Evolutionary conservation across 2,113 vertebrate species (phyloP).

Genomic region (Ceuthmochares aereus): DNA sequence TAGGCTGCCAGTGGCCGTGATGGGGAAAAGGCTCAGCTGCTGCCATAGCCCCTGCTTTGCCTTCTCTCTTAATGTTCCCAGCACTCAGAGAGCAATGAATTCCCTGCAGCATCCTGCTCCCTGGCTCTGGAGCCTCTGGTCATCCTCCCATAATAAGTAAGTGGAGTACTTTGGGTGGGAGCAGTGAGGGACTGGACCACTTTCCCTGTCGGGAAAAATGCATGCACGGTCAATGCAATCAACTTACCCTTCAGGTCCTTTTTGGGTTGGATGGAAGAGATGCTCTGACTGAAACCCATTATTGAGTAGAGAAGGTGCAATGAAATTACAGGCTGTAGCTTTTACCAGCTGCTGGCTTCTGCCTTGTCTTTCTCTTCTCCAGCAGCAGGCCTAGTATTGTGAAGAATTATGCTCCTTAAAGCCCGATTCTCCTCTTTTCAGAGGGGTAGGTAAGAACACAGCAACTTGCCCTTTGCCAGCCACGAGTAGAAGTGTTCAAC

Average conservation of each 20-base stretch:
- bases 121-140: constrained; percentile 32
- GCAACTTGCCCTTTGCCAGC: neutral
- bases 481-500: neutral
- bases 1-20: neutral
- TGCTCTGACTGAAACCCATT: constrained; percentile 56
- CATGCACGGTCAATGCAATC: constrained; percentile 27
- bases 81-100: neutral
- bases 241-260: constrained; percentile 47
- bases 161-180: constrained; percentile 18
- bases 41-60: neutral
- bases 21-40: neutral
- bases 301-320: constrained; percentile 36
- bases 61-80: neutral
- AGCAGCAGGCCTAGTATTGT: neutral
- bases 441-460: neutral
- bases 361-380: constrained; percentile 30
- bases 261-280: constrained; percentile 43
- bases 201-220: constrained; percentile 36
- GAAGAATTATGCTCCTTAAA: constrained; percentile 35
- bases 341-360: constrained; percentile 27
- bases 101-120: neutral
- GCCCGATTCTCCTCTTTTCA: neutral
- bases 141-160: constrained; percentile 23
- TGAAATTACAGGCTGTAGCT: constrained; percentile 49
- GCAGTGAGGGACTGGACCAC: neutral